Conservation (phyloP, 2,113 vertebrate genomes). For the Xiphophorus maculatus region DNA sequence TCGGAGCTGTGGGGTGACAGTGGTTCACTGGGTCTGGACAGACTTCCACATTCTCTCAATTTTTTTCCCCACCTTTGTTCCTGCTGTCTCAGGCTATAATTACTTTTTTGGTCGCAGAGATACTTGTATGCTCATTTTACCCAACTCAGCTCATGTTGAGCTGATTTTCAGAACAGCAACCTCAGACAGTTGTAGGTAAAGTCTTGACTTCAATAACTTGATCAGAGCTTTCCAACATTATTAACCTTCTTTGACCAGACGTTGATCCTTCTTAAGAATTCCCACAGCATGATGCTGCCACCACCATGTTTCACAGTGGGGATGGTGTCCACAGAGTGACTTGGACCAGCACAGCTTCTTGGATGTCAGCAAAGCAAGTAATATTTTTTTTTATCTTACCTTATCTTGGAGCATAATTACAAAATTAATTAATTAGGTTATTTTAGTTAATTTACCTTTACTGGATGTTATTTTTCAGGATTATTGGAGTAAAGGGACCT, state of each 20-base stretch:
- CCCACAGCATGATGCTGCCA: not conserved
- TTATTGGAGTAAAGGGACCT: not conserved
- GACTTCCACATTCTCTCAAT: slow-evolving; percentile 51
- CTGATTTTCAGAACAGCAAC: slow-evolving; percentile 3
- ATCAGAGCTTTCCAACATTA: no score
- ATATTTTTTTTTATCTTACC: no score
- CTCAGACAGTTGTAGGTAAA: not conserved
- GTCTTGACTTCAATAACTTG: not conserved
- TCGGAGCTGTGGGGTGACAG: slow-evolving; percentile 13
- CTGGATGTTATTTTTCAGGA: not conserved
- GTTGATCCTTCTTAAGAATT: not conserved
- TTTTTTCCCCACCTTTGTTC: slow-evolving; percentile 60
- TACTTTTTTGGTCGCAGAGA: slow-evolving; percentile 33
- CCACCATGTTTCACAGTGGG: not conserved
- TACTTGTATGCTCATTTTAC: slow-evolving; percentile 54
- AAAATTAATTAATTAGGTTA: not conserved
- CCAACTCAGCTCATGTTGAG: slow-evolving; percentile 20
- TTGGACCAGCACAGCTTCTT: not conserved
- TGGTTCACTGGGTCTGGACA: slow-evolving; percentile 55
- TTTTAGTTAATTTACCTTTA: not conserved
- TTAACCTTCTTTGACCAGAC: not conserved
- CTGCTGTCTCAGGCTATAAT: slow-evolving; percentile 55
- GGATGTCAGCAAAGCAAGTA: no score
- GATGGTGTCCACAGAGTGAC: not conserved
- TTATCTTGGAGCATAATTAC: not conserved